Base-by-base conservation (phyloP, 2,888 invertebrate species). In the Dusona sp. region DNA sequence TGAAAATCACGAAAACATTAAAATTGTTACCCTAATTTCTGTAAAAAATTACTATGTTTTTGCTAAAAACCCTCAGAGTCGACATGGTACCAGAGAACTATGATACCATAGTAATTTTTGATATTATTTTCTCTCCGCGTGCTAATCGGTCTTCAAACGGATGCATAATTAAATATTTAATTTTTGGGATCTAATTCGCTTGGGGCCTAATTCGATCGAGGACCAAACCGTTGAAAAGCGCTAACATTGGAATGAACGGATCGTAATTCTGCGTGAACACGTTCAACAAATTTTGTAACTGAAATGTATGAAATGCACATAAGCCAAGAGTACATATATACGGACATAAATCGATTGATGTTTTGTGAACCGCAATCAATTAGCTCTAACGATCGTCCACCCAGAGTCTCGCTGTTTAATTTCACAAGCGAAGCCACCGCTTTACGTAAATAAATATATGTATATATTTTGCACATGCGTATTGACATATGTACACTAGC, bases 341-440 rank as follows among this genome's bases (percentile, higher is more conserved):
- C 36, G n/a, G 57, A 73, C 36, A 81, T 79, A 79, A 85, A 85
- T 81, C 78, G 85, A 78, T 85, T 61, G 80, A 80, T 48, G 78
- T 78, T 79, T 77, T 64, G 77, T 48, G 54, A 54, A 42, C 36
- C 38, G 48, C 65, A 85, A 80, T 84, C 80, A 75, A 85, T 85
- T 85, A 78, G 67, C 57, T 68, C 42, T 85, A 78, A 82, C 78
- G 73, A 82, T 38, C 61, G 61, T 85, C 78, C 25, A n/a, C 29
- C 78, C 64, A 36, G 75, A 57, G 57, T 78, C 65, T 25, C 73
- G 77, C 45, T 61, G 78, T 33, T 61, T 36, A 45, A 75, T 75
- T 74, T 85, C 74, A 64, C 61, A 75, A 85, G 61, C 74, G 36
- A 38, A 61, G 16, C 74, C 4, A 36, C 8, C 29, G 54, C 68